These are phyloP conservation scores for Cottus gobio DNA, from an alignment of 2,113 vertebrate species.

Conservation along the genomic window DNA sequence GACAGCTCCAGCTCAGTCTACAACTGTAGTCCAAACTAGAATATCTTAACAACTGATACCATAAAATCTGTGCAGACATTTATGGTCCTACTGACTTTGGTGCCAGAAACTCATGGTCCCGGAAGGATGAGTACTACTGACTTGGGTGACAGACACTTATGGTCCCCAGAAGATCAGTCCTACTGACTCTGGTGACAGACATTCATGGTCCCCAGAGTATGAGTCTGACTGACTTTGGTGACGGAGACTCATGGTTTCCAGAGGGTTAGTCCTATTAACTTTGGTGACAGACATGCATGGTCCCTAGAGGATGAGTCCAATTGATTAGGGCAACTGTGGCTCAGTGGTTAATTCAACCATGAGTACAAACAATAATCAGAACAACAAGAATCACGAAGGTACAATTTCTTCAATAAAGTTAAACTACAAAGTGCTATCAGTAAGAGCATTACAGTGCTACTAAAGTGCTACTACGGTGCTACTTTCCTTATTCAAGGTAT, in stretches of 20 bases:
- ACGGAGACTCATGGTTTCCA: not conserved
- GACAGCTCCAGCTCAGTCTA: constrained; percentile 2
- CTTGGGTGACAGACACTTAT: too few species aligned
- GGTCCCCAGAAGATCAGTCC: not conserved
- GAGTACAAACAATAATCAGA: too few species aligned
- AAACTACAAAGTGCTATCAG: too few species aligned
- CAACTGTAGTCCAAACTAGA: not conserved
- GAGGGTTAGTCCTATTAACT: not conserved
- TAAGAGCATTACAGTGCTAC: too few species aligned
- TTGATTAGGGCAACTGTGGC: too few species aligned
- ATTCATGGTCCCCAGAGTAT: not conserved
- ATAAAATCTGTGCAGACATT: not conserved
- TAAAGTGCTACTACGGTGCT: too few species aligned
- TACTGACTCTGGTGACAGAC: not conserved
- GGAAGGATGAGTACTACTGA: not conserved
- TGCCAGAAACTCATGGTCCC: too few species aligned
- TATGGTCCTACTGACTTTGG: not conserved
- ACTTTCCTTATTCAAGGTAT: too few species aligned
- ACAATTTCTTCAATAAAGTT: too few species aligned
- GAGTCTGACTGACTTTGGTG: not conserved
- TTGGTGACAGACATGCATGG: too few species aligned
- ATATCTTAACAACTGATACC: not conserved
- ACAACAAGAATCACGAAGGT: too few species aligned
- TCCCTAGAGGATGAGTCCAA: not conserved
- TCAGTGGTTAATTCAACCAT: too few species aligned